Evolutionary conservation across 2,113 vertebrate species (phyloP), one percentile per base, ranked within the genome.

Genomic region (Xiphorhynchus elegans): DNA sequence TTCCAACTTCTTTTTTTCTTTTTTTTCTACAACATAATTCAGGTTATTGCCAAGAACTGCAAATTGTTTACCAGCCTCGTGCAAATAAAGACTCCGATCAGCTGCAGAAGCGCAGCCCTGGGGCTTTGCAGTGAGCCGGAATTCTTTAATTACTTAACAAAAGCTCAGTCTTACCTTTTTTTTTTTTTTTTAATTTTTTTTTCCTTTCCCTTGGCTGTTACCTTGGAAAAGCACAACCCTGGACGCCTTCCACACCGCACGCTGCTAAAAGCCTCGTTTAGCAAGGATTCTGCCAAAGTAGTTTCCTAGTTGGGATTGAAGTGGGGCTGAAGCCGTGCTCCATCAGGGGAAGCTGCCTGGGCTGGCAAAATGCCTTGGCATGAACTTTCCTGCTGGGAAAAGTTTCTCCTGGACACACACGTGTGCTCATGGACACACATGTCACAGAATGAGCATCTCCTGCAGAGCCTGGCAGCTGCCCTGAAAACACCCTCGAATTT

Each of bases 131-230:
- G 80, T 29, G 70, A 93, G 84, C 49, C 47, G 21, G 55, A 90
- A 81, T 95, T 89, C 95, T 91, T 96, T 95, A 94, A 96, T 96
- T 95, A 95, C 95, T 93, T 90, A 90, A 94, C 89, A 90, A 93
- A 92, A 90, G 37, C 92, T 90, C 69, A 26, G 17, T 6, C 75
- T 92, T 80, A 67, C 77, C 64, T 47, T 31, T 20, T 4, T 13
- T 50, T 29, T 44, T 28, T 19, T 11, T 3, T 3, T 2, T 6
- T 3, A 35, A 15, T 39, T 42, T 24, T 29, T 21, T 13, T 1
- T 37, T 37, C 37, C 26, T 56, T 60, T 78, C 37, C 47, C 33
- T 89, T 7, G 4, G 31, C 79, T 83, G 55, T 40, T 95, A 91
- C 94, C 91, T 95, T 84, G 69, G 84, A 92, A 96, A 96, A 80